Evolutionary conservation across 2,797 vertebrate genomes (phyloP).

Genomic region (Anguilla megastoma): DNA sequence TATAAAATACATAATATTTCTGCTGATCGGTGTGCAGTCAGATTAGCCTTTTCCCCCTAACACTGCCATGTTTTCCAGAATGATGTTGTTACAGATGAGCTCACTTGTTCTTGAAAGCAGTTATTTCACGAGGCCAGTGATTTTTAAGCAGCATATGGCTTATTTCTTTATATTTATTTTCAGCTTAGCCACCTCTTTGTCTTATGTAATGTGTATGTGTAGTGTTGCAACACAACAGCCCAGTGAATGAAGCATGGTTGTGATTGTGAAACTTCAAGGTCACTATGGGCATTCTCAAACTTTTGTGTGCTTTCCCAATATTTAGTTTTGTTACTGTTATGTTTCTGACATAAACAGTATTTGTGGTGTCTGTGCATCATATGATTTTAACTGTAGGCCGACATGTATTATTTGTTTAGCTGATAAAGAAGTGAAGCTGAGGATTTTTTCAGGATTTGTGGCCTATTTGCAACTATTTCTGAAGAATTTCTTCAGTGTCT

Average conservation of each 20-base stretch:
- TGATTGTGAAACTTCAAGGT: background rate
- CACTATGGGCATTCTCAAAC: background rate
- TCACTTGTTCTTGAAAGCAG: background rate
- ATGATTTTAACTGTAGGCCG: background rate
- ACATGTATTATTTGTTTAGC: background rate
- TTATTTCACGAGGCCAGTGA: background rate
- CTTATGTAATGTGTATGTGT: background rate
- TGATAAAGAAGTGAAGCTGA: background rate
- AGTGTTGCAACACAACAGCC: background rate
- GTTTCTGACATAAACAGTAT: background rate
- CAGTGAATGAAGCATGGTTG: background rate
- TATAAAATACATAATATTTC: background rate
- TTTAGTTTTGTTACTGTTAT: background rate
- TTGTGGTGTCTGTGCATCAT: background rate
- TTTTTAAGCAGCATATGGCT: background rate
- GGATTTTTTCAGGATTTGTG: background rate
- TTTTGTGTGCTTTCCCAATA: background rate
- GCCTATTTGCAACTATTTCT: background rate
- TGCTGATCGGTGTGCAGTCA: background rate
- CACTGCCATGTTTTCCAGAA: background rate
- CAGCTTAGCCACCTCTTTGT: background rate
- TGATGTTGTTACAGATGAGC: background rate
- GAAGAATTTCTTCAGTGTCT: conserved; percentile 6
- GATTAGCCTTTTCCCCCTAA: background rate
- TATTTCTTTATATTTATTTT: background rate